phyloP scores from a whole-genome alignment of 2,113 vertebrate species.

The Phyllostomus hastatus region DNA sequence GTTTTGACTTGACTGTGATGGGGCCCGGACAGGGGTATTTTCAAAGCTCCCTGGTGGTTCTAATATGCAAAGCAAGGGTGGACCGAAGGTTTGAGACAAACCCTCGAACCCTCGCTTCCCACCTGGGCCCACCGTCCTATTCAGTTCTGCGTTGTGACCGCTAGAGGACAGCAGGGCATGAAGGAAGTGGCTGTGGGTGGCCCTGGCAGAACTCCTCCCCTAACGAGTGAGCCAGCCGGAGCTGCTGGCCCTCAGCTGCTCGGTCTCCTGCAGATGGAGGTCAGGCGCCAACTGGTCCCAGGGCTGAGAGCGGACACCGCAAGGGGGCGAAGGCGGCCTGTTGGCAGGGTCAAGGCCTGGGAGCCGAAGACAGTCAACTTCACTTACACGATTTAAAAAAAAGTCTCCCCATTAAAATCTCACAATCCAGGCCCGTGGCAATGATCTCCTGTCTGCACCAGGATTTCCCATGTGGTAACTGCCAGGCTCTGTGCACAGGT shows the following conservation, averaged over 20 bases:
- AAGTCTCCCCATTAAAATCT: neutral
- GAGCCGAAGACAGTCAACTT: neutral
- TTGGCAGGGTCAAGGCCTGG: neutral
- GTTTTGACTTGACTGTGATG: neutral
- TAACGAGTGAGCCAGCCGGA: rapidly evolving
- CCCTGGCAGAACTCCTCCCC: rapidly evolving
- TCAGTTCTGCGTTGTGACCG: constrained; percentile 43
- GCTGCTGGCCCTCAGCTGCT: neutral
- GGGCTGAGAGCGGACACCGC: neutral
- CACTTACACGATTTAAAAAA: neutral
- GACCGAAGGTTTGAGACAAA: rapidly evolving
- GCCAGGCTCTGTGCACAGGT: neutral
- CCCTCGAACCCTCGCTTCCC: neutral
- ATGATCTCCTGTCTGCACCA: neutral
- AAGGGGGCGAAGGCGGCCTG: constrained; percentile 10
- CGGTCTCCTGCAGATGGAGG: neutral
- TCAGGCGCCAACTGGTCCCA: rapidly evolving
- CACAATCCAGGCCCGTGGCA: rapidly evolving
- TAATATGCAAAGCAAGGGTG: neutral
- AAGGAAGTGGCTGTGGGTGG: neutral
- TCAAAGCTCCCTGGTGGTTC: neutral
- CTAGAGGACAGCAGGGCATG: constrained; percentile 72
- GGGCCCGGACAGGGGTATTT: neutral
- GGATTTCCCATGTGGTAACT: neutral
- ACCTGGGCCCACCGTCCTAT: neutral